Conservation (phyloP, 2,113 vertebrate genomes). For the Hippopotamus amphibius region DNA sequence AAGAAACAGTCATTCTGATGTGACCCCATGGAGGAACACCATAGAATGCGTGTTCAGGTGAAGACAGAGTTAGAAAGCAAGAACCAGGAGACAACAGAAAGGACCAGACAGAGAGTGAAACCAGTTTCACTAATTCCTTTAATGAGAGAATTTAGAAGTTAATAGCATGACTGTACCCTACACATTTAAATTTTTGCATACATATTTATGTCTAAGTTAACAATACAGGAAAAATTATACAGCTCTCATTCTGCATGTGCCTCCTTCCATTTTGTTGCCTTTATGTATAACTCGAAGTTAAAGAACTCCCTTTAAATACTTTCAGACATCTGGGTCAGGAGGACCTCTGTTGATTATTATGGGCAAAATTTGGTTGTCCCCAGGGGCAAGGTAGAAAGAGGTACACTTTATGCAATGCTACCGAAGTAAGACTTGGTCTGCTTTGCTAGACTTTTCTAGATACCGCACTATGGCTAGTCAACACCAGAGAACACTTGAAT, state of each 20-base stretch:
- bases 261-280: neutral
- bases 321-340: neutral
- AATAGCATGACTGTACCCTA: neutral
- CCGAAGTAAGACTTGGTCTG: neutral
- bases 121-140: neutral
- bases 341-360: neutral
- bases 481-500: neutral
- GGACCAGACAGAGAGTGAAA: neutral
- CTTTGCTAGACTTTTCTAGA: neutral
- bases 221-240: neutral
- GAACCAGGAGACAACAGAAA: neutral
- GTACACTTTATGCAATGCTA: neutral
- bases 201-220: neutral
- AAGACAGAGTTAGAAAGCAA: neutral
- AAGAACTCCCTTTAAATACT: neutral
- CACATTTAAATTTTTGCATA: neutral
- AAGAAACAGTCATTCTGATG: neutral
- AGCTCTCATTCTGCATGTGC: neutral
- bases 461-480: neutral
- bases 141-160: neutral
- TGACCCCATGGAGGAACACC: neutral
- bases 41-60: neutral
- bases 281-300: neutral
- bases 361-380: neutral
- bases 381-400: neutral